Evolutionary conservation across 2,888 invertebrate genomes (phyloP).

Genomic region (Leptarthrus brevirostris): DNA sequence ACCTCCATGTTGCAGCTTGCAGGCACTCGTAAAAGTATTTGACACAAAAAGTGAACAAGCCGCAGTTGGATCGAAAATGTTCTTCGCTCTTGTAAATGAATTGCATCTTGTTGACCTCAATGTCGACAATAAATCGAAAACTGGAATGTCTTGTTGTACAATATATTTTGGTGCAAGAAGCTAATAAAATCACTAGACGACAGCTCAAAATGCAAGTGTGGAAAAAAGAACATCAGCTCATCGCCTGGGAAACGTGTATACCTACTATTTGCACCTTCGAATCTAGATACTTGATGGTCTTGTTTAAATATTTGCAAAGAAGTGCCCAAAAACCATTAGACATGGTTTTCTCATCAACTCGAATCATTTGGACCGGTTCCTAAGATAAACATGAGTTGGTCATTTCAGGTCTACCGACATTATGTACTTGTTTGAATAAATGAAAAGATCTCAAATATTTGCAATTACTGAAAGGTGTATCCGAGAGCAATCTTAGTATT

Average conservation of each 20-base stretch:
- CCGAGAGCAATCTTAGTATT: too few species aligned
- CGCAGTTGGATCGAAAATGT: slow-evolving; percentile 30
- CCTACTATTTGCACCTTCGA: not conserved
- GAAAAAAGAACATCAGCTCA: not conserved
- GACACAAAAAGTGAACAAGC: slow-evolving; percentile 48
- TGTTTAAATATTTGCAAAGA: not conserved
- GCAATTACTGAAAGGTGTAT: not conserved
- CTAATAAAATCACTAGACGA: slow-evolving; percentile 15
- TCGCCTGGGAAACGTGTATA: not conserved
- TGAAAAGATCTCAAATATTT: not conserved
- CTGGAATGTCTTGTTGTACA: slow-evolving; percentile 35
- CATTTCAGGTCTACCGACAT: too few species aligned
- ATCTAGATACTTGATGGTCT: not conserved
- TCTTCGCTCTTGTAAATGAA: slow-evolving; percentile 39
- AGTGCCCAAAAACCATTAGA: not conserved
- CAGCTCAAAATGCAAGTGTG: not conserved
- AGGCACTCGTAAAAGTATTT: slow-evolving; percentile 16
- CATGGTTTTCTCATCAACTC: not conserved
- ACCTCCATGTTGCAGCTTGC: not conserved
- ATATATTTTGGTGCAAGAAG: slow-evolving; percentile 8
- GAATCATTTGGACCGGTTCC: too few species aligned
- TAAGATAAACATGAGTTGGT: too few species aligned
- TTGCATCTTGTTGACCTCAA: slow-evolving; percentile 46
- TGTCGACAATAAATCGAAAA: slow-evolving; percentile 48
- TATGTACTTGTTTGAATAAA: slow-evolving; percentile 4